Evolutionary conservation across 2,888 invertebrate genomes (phyloP), one percentile per base, ranked within the genome.

Genomic region (Brachycybe producta): DNA sequence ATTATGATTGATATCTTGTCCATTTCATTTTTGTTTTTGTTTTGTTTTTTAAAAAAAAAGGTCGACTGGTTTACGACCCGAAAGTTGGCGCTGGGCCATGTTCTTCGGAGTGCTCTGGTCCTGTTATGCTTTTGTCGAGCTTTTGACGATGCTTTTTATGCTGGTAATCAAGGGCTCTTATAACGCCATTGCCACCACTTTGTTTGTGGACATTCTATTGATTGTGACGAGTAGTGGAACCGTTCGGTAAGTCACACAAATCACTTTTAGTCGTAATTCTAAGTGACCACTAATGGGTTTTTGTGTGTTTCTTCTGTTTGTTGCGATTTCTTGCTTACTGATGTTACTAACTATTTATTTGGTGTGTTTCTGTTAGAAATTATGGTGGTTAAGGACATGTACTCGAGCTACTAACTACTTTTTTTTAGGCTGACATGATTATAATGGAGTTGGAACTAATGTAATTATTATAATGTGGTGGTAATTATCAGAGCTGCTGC

Each of bases 51-150:
- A n/a, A 38, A 19, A 40, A 17, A 17, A 35, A 19, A 58, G 59
- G 48, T 55, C 56, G 2, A 53, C 56, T 7, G 55, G 55, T 21
- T 34, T 61, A 28, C 51, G 58, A 1, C 53, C 55, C 26, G 59
- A 61, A 15, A 58, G 58, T 49, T 57, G 58, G 42, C 48, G 57
- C 26, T 84, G 79, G 69, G 61, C 79, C 1, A 78, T 79, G 61
- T 78, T 84, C 60, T 71, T 77, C 4, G 71, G 82, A 3, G 75
- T 81, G 0, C 70, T 91, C 11, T 87, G 88, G 84, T 81, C 85
- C 0, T 84, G 85, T 63, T 88, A 82, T 66, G 74, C 84, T 1
- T 79, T 85, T 59, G 80, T 84, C 0, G 90, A 91, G 63, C 88
- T 91, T 63, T 78, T 87, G 56, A 78, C 86, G 0, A 77, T 90